Evolutionary conservation across 2,113 vertebrate species (phyloP), one percentile per base, ranked within the genome.

Genomic region (Rhynchopsitta pachyrhyncha): DNA sequence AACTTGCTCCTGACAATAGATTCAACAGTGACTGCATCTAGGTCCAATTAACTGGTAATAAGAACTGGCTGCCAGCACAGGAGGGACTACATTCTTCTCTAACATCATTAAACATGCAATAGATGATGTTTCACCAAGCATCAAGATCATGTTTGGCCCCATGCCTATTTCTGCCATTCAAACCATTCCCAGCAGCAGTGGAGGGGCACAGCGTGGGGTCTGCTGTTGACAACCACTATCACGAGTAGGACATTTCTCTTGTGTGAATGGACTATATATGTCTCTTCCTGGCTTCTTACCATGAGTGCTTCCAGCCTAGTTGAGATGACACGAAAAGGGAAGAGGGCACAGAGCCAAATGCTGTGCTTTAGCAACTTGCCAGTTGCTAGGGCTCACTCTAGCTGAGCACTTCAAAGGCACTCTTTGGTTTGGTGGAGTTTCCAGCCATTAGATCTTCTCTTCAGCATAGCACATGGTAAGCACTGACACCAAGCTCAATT

Each of bases 41-140:
- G 71, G 68, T 37, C 73, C 82, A 94, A 88, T 81, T 86, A 96
- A 86, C 76, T 2, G 0, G 71, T 92, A 95, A 93, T 84, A 83
- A 92, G 86, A 96, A 76, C 76, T 41, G 76, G 75, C 64, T 93
- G 93, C 62, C 60, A 90, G 88, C 55, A 84, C 42, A 63, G 79
- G 86, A 95, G 76, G 82, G 73, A 88, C 88, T 90, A 86, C 75
- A 78, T 82, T 83, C 71, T 90, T 68, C 84, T 88, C 63, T 90
- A 96, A 82, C 47, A 71, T 71, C 50, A 60, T 90, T 92, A 88
- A 91, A 80, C 5, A 9, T 25, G 71, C 71, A 93, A 78, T 31
- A 80, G 71, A 60, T 63, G 62, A 90, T 1, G 4, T 88, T 82
- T 53, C 90, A 90, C 85, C 55, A 50, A 88, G 60, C 60, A 44